phyloP scores from a whole-genome alignment of 2,797 vertebrate species.

The Galaxias olidus region DNA sequence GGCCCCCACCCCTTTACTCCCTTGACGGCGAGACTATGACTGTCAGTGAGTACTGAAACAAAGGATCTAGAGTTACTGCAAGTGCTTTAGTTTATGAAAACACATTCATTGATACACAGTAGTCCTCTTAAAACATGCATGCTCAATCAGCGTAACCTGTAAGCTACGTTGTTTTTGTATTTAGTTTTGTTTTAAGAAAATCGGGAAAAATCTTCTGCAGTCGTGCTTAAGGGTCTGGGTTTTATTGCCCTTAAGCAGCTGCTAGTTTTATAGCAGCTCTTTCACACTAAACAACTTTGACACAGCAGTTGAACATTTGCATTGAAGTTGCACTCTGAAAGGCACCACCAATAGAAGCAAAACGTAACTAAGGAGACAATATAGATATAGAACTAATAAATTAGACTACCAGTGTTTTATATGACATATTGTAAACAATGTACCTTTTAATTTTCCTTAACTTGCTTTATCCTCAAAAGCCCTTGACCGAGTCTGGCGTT shows the following conservation, averaged over 20 bases:
- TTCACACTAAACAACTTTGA: slow-evolving; percentile 73
- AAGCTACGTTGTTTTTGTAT: slow-evolving; percentile 15
- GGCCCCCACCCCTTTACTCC: slow-evolving; percentile 38
- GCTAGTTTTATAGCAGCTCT: slow-evolving; percentile 80
- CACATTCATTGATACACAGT: slow-evolving; percentile 42
- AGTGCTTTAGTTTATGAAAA: slow-evolving; percentile 38
- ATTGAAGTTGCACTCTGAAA: slow-evolving; percentile 55
- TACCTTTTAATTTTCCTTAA: too few relatives aligned
- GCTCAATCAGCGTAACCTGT: slow-evolving; percentile 12
- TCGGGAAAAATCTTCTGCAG: slow-evolving; percentile 55
- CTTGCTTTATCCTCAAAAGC: too few relatives aligned
- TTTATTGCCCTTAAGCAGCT: slow-evolving; percentile 82
- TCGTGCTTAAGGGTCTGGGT: slow-evolving; percentile 55
- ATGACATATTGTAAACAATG: too few relatives aligned
- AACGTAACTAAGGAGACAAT: slow-evolving; percentile 7
- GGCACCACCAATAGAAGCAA: slow-evolving; percentile 19
- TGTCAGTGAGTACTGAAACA: slow-evolving; percentile 83
- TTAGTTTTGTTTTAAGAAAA: slow-evolving; percentile 23
- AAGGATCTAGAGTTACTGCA: slow-evolving; percentile 65
- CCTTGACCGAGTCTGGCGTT: too few relatives aligned
- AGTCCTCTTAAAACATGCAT: slow-evolving; percentile 32
- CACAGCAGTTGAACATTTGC: slow-evolving; percentile 70
- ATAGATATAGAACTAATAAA: too few relatives aligned
- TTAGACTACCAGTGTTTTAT: too few relatives aligned
- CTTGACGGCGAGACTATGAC: slow-evolving; percentile 85